phyloP scores from a whole-genome alignment of 2,888 invertebrate species.

The Dicycla oo region DNA sequence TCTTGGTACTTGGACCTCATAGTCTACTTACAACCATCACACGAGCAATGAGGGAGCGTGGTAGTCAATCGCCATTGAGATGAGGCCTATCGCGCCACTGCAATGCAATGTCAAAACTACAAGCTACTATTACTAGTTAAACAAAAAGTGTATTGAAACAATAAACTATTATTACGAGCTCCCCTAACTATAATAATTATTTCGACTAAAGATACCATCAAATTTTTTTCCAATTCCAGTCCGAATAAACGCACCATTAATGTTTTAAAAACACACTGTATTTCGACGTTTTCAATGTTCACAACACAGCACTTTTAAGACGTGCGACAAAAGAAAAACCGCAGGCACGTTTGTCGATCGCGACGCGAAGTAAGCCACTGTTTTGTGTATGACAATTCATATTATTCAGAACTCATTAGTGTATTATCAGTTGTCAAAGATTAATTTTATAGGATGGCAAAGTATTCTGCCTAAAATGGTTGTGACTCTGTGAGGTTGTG shows the following conservation, averaged over 20 bases:
- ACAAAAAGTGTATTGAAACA: conserved; percentile 37
- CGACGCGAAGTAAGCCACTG: conserved; percentile 68
- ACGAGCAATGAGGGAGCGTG: no score
- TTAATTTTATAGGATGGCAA: conserved; percentile 10
- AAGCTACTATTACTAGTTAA: no score
- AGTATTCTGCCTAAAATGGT: conserved; percentile 48
- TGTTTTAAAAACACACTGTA: conserved; percentile 3
- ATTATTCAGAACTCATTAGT: conserved; percentile 50
- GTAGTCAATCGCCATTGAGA: no score
- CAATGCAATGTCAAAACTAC: no score
- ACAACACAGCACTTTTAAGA: conserved; percentile 35
- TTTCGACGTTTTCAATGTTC: background rate
- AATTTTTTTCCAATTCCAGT: background rate
- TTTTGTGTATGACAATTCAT: conserved; percentile 40
- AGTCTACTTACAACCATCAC: no score
- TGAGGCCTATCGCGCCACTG: no score
- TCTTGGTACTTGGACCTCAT: no score
- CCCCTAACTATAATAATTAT: background rate
- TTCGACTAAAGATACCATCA: conserved; percentile 24
- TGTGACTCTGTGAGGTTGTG: conserved; percentile 34
- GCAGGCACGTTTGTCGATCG: conserved; percentile 59
- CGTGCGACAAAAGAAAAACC: conserved; percentile 31
- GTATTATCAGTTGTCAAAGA: conserved; percentile 62
- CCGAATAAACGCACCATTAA: conserved; percentile 20
- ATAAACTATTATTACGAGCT: conserved; percentile 3